A percentile compares a stretch with the other conserved stretches of the same genome.
phyloP scores from a whole-genome alignment of 1,140 invertebrate species.

The Drosophila pandora region DNA sequence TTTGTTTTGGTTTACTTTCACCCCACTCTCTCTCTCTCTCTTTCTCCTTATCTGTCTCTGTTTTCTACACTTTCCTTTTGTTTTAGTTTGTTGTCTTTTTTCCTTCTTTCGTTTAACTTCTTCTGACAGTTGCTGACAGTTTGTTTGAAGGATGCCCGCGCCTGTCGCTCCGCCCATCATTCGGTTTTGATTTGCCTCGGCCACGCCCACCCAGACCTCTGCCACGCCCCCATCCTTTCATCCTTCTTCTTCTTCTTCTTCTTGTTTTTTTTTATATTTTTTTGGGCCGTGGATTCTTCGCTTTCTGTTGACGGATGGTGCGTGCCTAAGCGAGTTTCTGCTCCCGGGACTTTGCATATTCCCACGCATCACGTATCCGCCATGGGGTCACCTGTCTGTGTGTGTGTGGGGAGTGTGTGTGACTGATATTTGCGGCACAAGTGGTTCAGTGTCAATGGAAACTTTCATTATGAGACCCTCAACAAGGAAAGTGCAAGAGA shows the following conservation, averaged over 20 bases:
- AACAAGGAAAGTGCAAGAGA: not conserved
- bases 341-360: slow-evolving; percentile 35
- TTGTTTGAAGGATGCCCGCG: slow-evolving; percentile 70
- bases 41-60: not conserved
- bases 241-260: slow-evolving; percentile 4
- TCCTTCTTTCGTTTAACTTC: slow-evolving; percentile 65
- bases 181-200: slow-evolving; percentile 50
- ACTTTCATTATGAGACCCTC: slow-evolving; percentile 1
- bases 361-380: slow-evolving; percentile 48
- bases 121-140: slow-evolving; percentile 80
- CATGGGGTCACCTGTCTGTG: slow-evolving; percentile 31
- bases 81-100: slow-evolving; percentile 40
- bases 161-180: slow-evolving; percentile 23
- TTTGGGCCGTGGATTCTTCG: not conserved
- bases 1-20: slow-evolving; percentile 13
- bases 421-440: slow-evolving; percentile 18
- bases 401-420: slow-evolving; percentile 10
- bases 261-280: too few relatives aligned
- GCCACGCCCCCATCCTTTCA: slow-evolving; percentile 9
- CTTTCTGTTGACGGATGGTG: slow-evolving; percentile 39
- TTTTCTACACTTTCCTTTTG: slow-evolving; percentile 31
- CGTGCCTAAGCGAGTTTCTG: slow-evolving; percentile 50
- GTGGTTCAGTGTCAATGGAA: slow-evolving; percentile 18
- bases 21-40: not conserved
- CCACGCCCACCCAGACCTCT: slow-evolving; percentile 14